Conservation (phyloP, 2,888 invertebrate species). For the Parelbella ahira region DNA sequence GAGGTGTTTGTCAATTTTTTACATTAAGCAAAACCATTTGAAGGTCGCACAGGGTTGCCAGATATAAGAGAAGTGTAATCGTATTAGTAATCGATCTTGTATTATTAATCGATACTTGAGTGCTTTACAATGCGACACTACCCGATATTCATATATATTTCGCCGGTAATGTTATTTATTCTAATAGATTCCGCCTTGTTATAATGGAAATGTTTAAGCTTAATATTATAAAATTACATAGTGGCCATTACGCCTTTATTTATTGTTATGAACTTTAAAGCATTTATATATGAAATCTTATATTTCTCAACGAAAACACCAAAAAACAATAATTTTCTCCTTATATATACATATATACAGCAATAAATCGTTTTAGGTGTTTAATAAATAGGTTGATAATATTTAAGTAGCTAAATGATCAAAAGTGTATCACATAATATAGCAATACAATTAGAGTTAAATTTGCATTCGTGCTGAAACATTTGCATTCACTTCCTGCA, state of each 20-base stretch:
- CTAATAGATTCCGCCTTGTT: neutral
- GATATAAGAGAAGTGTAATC: too few species aligned
- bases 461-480: neutral
- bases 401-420: too few species aligned
- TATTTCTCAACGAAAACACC: conserved; percentile 13
- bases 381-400: too few species aligned
- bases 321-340: conserved; percentile 11
- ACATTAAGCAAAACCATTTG: conserved; percentile 6
- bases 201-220: neutral
- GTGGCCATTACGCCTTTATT: conserved; percentile 1
- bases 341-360: conserved; percentile 4
- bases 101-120: too few species aligned
- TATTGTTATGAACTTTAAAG: conserved; percentile 17
- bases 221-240: conserved; percentile 5
- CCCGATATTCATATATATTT: too few species aligned
- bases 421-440: too few species aligned
- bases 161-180: too few species aligned
- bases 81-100: too few species aligned
- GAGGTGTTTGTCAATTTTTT: conserved; percentile 17
- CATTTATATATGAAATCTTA: conserved; percentile 15
- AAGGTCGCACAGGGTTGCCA: conserved; percentile 17
- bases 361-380: conserved; percentile 18
- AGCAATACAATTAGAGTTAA: too few species aligned
- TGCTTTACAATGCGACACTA: too few species aligned
- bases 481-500: neutral